Percentiles rank a stretch among this genome's conserved stretches.
Conservation (phyloP, 2,797 vertebrate genomes). For the Sphaeramia orbicularis region DNA sequence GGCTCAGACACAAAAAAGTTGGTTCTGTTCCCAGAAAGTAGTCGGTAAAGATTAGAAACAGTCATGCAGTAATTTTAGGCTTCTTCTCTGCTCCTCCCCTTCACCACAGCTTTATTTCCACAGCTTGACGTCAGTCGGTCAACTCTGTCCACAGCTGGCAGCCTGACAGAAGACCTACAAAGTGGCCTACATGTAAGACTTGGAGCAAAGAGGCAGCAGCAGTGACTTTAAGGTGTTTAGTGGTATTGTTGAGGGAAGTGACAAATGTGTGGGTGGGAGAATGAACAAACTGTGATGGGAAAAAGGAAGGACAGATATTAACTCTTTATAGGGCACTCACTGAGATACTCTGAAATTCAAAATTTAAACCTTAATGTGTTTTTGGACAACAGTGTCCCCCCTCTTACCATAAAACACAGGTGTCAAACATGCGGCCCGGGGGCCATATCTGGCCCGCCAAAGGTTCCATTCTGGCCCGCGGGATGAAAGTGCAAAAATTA, state of each 20-base stretch:
- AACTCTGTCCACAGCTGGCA: constrained; percentile 39
- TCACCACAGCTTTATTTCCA: constrained; percentile 68
- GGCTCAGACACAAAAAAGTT: constrained; percentile 37
- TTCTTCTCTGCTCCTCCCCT: constrained; percentile 46
- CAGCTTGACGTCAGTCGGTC: constrained; percentile 68
- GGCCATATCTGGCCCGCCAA: too few relatives aligned
- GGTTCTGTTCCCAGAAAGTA: constrained; percentile 60
- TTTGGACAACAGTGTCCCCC: too few relatives aligned
- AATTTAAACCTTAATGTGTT: too few relatives aligned
- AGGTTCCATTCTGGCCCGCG: too few relatives aligned
- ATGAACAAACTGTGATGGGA: neutral
- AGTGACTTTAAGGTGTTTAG: neutral
- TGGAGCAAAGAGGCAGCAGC: constrained; percentile 1
- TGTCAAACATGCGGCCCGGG: too few relatives aligned
- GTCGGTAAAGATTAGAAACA: constrained; percentile 58
- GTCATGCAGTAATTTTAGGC: constrained; percentile 66
- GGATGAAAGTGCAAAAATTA: too few relatives aligned
- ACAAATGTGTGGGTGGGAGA: constrained; percentile 4
- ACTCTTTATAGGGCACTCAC: too few relatives aligned
- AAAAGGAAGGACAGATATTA: neutral
- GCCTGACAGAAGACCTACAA: constrained; percentile 34
- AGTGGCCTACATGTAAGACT: constrained; percentile 6
- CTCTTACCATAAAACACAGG: too few relatives aligned
- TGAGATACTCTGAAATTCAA: too few relatives aligned
- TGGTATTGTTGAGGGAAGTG: neutral